Evolutionary conservation across 2,888 invertebrate species (phyloP), one percentile per base, ranked within the genome.

Genomic region (Carabus problematicus): DNA sequence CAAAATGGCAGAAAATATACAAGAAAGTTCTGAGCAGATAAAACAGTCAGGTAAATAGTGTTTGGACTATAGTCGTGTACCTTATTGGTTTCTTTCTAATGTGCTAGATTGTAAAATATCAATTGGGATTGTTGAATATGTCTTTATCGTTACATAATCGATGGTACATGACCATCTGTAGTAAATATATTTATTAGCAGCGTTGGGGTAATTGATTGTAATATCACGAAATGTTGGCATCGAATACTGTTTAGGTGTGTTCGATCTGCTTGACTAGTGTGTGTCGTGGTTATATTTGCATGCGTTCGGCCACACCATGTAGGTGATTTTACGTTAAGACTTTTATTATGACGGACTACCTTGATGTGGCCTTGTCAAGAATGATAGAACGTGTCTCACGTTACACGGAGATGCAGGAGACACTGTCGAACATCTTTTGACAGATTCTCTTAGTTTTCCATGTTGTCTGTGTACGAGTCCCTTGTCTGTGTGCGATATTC

Each of bases 1-100:
- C 78, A 81, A 81, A 81, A 82, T 82, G 82, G 81, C 81, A 81
- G 82, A 82, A 80, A 81, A 80, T 79, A 80, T 77, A 78, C 80
- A 80, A 78, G 79, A 80, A 75, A 78, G 78, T 76, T 76, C 75
- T 73, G 79, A 81, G 76, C 79, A 80, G 77, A 75, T 79, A 72
- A 81, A 79, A 79, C 77, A 78, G 74, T 75, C 79, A 79, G 81
- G 82, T 82, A 79, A 77, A 79, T 75, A 75, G 70, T 73, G 66
- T 74, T 70, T 73, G 49, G 63, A 66, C 52, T 62, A 29, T 54
- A 60, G 9, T 49, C 41, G 41, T 55, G 42, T 45, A 40, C 40
- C 18, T 41, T 43, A 55, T 43, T 39, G 45, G 60, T 49, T 62
- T 69, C 64, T 64, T 64, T 64, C 29, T 29, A 64, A 19, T 42